Conservation (phyloP, 2,888 invertebrate genomes). For the Hedya salicella region DNA sequence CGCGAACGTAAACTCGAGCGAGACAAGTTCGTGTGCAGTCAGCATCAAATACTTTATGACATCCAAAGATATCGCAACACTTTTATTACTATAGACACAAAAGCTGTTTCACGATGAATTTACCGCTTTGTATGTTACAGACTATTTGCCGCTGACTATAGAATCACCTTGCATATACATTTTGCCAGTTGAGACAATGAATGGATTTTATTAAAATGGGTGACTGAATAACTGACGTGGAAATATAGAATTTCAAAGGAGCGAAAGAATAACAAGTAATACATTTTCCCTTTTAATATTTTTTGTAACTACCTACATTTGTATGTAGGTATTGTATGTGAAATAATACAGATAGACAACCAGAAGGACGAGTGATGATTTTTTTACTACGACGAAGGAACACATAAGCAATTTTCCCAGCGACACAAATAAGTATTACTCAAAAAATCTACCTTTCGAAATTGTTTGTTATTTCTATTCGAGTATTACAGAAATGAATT, state of each 20-base stretch:
- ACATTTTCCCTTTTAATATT: not conserved
- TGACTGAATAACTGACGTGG: not conserved
- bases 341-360: not conserved
- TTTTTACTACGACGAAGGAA: conserved; percentile 48
- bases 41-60: too few species aligned
- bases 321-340: not conserved
- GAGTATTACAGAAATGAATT: conserved; percentile 48
- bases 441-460: conserved; percentile 34
- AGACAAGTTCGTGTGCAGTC: not conserved
- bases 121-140: too few species aligned
- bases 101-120: too few species aligned
- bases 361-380: not conserved
- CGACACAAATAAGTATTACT: conserved; percentile 49
- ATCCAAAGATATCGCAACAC: too few species aligned
- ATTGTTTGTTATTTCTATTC: conserved; percentile 22
- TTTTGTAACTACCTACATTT: not conserved
- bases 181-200: not conserved
- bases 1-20: not conserved
- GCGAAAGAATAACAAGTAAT: not conserved
- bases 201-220: not conserved
- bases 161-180: too few species aligned
- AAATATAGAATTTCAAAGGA: not conserved
- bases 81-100: too few species aligned
- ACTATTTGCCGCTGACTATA: too few species aligned
- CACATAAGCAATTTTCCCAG: conserved; percentile 57